Percentiles rank a stretch among this genome's conserved stretches.
Evolutionary conservation across 2,888 invertebrate species (phyloP).

Genomic region (Anaspis maculata): DNA sequence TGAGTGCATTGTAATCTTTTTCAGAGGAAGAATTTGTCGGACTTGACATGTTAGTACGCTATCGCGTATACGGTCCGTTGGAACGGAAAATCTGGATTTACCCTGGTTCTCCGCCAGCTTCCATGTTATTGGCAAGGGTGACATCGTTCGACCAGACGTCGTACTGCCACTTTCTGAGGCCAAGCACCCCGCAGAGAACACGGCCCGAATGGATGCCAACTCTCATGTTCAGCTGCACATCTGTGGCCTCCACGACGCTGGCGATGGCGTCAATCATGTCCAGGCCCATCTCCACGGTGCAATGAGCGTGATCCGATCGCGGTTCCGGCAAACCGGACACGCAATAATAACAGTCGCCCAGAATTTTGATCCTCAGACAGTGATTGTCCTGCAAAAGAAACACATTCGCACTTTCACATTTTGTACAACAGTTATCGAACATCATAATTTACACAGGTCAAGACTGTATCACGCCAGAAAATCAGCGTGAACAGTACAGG

Average conservation of each 20-base stretch:
- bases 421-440: not conserved
- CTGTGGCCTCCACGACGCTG: conserved; percentile 83
- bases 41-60: no score
- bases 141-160: conserved; percentile 94
- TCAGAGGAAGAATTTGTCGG: no score
- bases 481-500: no score
- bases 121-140: conserved; percentile 82
- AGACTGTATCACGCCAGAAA: not conserved
- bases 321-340: conserved; percentile 87
- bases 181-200: conserved; percentile 83
- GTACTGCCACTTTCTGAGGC: conserved; percentile 87
- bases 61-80: no score
- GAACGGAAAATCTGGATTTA: no score
- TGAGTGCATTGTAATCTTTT: no score
- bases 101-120: conserved; percentile 85
- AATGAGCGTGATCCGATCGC: conserved; percentile 84
- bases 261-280: conserved; percentile 83
- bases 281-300: conserved; percentile 80
- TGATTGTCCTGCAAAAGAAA: conserved; percentile 4
- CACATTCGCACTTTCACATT: not conserved
- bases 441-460: not conserved
- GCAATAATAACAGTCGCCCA: conserved; percentile 92
- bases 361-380: conserved; percentile 69
- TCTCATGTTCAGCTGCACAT: conserved; percentile 87
- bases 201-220: conserved; percentile 89